Evolutionary conservation across 2,888 invertebrate genomes (phyloP).

Genomic region (Lysandra coridon): DNA sequence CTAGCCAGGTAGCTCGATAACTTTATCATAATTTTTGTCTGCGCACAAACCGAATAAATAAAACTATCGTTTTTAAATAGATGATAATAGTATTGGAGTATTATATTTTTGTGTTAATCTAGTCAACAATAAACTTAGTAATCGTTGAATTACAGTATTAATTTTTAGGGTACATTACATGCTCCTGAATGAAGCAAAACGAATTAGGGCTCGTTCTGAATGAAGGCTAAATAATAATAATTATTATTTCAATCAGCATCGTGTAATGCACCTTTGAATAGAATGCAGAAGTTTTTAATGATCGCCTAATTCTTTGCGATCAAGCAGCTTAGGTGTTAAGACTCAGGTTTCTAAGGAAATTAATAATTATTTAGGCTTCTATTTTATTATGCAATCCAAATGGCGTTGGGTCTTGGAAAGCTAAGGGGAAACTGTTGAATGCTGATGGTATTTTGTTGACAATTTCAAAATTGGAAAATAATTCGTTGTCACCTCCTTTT

Average conservation of each 20-base stretch:
- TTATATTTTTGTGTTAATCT: constrained; percentile 52
- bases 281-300: not conserved
- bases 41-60: not conserved
- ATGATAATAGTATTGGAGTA: constrained; percentile 36
- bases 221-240: not conserved
- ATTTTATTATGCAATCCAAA: constrained; percentile 15
- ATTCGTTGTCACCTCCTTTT: not conserved
- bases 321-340: constrained; percentile 45
- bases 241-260: not conserved
- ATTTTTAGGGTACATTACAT: constrained; percentile 15
- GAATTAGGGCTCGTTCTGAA: not conserved
- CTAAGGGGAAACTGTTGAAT: not conserved
- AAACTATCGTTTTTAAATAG: not conserved
- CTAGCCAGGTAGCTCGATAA: not conserved
- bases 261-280: not conserved
- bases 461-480: not conserved
- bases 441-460: not conserved
- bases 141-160: constrained; percentile 47
- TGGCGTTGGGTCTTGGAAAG: constrained; percentile 6
- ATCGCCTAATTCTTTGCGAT: constrained; percentile 36
- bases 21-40: not conserved
- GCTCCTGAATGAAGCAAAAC: not conserved
- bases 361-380: not conserved
- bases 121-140: constrained; percentile 53
- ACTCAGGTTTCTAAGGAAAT: constrained; percentile 38